Percentiles rank a stretch among this genome's conserved stretches.
Evolutionary conservation across 1,140 invertebrate genomes (phyloP).

Genomic region (Alviniconcha marisindica): DNA sequence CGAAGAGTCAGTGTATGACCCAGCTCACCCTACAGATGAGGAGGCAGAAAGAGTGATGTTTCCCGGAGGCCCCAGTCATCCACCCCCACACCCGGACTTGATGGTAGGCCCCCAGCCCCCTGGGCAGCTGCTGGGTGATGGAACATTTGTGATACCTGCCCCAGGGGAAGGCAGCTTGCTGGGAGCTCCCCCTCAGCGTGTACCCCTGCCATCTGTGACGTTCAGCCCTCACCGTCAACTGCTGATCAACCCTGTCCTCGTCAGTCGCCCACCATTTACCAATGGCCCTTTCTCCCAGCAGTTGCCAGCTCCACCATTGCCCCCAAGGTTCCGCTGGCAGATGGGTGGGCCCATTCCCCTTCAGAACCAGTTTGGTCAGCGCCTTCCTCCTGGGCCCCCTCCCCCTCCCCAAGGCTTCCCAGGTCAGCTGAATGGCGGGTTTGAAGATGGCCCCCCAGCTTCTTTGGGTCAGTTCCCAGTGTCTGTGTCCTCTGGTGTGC

Average conservation of each 20-base stretch:
- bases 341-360: constrained; percentile 51
- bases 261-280: constrained; percentile 27
- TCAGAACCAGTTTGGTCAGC: constrained; percentile 51
- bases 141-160: neutral
- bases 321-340: constrained; percentile 50
- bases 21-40: constrained; percentile 58
- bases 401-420: constrained; percentile 40
- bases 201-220: constrained; percentile 30
- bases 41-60: constrained; percentile 31
- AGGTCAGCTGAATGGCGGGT: constrained; percentile 51
- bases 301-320: constrained; percentile 42
- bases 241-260: constrained; percentile 40
- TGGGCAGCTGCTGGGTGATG: neutral
- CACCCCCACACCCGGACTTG: neutral
- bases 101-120: neutral
- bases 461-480: too few relatives aligned
- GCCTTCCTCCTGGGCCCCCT: constrained; percentile 43
- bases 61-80: neutral
- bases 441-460: constrained; percentile 50
- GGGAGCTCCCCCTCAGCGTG: constrained; percentile 27
- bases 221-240: constrained; percentile 34
- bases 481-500: constrained; percentile 32
- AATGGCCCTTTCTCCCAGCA: neutral
- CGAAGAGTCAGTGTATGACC: constrained; percentile 54
- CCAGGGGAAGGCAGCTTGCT: constrained; percentile 23